Evolutionary conservation across 2,888 invertebrate species (phyloP).

Genomic region (Ischnura elegans): DNA sequence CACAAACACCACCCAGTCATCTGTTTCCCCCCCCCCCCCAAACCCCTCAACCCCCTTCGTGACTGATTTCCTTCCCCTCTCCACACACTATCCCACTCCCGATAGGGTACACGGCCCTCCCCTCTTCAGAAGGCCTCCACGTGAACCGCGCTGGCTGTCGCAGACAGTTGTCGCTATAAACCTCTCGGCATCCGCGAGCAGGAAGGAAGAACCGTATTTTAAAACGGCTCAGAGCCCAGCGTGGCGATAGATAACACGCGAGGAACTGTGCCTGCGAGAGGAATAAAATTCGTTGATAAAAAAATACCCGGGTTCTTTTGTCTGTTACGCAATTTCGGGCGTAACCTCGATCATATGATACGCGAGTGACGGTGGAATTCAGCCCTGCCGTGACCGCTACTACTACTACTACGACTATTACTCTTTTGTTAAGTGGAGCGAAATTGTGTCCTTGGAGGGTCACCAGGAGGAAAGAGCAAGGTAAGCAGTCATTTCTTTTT

Average conservation of each 20-base stretch:
- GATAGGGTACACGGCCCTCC: not conserved
- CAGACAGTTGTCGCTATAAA: not conserved
- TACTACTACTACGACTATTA: too few relatives aligned
- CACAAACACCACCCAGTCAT: not conserved
- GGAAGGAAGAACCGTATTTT: constrained; percentile 5
- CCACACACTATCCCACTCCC: not conserved
- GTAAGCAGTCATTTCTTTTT: not conserved
- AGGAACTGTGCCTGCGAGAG: not conserved
- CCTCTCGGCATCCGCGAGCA: not conserved
- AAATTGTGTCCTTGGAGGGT: constrained; percentile 12
- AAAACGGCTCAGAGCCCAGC: not conserved
- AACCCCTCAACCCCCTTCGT: not conserved
- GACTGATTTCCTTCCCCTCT: not conserved
- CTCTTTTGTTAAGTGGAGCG: not conserved
- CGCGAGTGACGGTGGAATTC: not conserved
- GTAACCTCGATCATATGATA: not conserved
- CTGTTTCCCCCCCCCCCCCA: not conserved
- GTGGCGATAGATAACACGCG: too few relatives aligned
- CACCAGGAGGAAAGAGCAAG: not conserved
- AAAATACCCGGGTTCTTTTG: not conserved
- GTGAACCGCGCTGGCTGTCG: not conserved
- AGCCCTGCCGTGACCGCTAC: not conserved
- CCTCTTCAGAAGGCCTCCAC: not conserved
- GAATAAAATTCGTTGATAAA: not conserved
- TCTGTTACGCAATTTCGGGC: not conserved